Base-by-base conservation (phyloP, 2,888 invertebrate species). In the Theodoxus fluviatilis region DNA sequence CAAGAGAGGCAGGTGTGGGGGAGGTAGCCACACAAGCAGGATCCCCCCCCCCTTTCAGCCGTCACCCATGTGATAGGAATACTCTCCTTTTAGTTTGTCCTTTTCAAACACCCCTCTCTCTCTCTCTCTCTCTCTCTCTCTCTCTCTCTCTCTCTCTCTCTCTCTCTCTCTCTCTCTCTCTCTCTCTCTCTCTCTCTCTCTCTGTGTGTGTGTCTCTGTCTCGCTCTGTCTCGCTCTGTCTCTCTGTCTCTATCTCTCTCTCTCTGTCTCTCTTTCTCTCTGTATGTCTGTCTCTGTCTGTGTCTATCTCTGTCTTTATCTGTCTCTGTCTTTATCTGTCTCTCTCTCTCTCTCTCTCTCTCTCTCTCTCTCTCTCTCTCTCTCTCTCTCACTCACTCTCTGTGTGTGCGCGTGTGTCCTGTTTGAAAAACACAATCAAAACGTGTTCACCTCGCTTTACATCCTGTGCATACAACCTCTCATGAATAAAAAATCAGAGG, bases 291-390 rank as follows among this genome's bases (percentile, higher is more conserved):
- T 0, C 12, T 0, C 37, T 2, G 7, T 1, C 31, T n/a, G 35
- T 33, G n/a, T 37, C 57, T 57, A 28, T 57, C 57, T 57, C 57
- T 25, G 12, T 25, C 25, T 25, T n/a, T n/a, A 12, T 37, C 57
- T 57, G 28, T 57, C 57, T 57, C 57, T 25, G 12, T 25, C 25
- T 25, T n/a, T n/a, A 12, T 43, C 43, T 12, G 9, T 15, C 15
- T 15, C 43, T 43, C 15, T 15, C 43, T n/a, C 43, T 43, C 43
- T 43, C 43, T 43, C 43, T 43, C 43, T 43, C 43, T 57, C 57
- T 57, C 57, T 57, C 57, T 57, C 57, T 57, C 57, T 57, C 57
- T 57, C 57, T 57, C 57, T 57, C 57, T 57, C 57, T 57, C 57
- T 57, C 57, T 59, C 59, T 59, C 33, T 59, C 18, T 12, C 43